Percentiles rank a stretch among this genome's conserved stretches.
Evolutionary conservation across 2,113 vertebrate species (phyloP).

Genomic region (Phoenicopterus ruber): DNA sequence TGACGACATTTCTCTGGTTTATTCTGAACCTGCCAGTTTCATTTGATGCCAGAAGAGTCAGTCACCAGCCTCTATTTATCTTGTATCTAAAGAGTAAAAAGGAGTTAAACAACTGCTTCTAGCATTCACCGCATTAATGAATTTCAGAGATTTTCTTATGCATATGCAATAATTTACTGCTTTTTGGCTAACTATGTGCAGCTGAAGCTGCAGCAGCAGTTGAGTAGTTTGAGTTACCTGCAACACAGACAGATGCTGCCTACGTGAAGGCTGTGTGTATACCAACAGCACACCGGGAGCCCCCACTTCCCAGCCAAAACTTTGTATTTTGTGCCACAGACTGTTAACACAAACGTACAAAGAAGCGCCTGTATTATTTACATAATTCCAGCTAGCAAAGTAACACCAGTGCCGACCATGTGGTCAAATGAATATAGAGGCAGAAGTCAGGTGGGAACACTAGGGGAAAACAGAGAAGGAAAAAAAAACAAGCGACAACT

Average conservation of each 20-base stretch:
- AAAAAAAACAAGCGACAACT: not conserved
- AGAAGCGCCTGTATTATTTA: not conserved
- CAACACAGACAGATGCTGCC: not conserved
- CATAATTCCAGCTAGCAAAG: not conserved
- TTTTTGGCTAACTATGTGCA: not conserved
- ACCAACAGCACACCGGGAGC: not conserved
- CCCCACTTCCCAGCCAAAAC: not conserved
- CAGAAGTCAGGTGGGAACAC: not conserved
- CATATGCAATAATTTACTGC: not conserved
- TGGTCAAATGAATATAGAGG: not conserved
- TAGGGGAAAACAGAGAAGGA: accelerated
- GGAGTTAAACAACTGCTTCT: not conserved
- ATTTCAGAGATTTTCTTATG: not conserved
- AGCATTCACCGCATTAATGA: not conserved
- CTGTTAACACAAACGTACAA: not conserved
- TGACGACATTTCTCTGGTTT: not conserved
- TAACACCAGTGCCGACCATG: not conserved
- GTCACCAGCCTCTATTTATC: not conserved
- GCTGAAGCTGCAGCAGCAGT: not conserved
- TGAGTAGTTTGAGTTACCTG: not conserved
- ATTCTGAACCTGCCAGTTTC: not conserved
- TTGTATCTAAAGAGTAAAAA: not conserved
- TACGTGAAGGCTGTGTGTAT: not conserved
- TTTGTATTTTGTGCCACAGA: not conserved
- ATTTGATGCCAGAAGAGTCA: not conserved